Evolutionary conservation across 2,888 invertebrate genomes (phyloP), one percentile per base, ranked within the genome.

Genomic region (Hypercompe scribonia): DNA sequence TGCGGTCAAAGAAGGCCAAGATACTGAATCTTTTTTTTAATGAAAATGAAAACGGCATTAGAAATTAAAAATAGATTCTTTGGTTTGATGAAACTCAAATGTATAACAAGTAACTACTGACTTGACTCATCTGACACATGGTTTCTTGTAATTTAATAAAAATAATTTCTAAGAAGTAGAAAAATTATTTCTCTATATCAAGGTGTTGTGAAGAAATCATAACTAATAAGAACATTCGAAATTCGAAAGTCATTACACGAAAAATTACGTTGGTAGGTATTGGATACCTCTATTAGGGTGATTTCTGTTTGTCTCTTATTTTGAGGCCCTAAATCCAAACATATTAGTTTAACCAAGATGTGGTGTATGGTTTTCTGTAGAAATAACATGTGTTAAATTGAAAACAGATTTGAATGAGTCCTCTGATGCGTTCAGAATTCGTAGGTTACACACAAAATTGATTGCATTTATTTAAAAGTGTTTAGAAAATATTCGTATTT

Each of bases 21-120:
- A 58, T 13, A 5, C 13, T 58, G 3, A 54, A 21, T 8, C 2
- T 13, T 61, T 31, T 61, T 31, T n/a, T n/a, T 61, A 61, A 1
- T 61, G 61, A 61, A 13, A 15, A 18, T 31, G 28, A 18, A 31
- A 61, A 61, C 18, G 28, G 15, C 13, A 58, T 28, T 15, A 5
- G 58, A n/a, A n/a, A n/a, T n/a, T n/a, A n/a, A n/a, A n/a, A n/a
- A n/a, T n/a, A n/a, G n/a, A 58, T 58, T 28, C 13, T 28, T 58
- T 15, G 28, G 28, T 58, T 28, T 58, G 28, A 28, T 58, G 28
- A 13, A 61, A 61, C 31, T 31, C 61, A 61, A 5, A 24, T 36
- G 13, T 21, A 67, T 67, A 65, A 69, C 61, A 71, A 69, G 58
- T 36, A 54, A 50, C 63, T 63, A 71, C 65, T 63, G 36, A 68